Conservation (phyloP, 2,797 vertebrate species). For the Microchirus variegatus region DNA sequence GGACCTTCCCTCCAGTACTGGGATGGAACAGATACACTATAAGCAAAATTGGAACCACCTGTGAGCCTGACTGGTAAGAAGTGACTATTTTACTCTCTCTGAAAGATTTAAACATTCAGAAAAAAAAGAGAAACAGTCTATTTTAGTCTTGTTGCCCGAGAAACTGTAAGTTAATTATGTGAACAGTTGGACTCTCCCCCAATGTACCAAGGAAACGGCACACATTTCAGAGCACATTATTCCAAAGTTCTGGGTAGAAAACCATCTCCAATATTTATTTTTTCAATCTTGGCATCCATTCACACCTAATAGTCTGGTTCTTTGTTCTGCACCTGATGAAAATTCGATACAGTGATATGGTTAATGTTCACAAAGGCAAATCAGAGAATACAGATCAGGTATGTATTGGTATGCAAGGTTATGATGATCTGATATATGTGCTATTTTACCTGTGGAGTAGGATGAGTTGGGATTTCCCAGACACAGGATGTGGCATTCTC, state of each 20-base stretch:
- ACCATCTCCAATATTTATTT: too few relatives aligned
- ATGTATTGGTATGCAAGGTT: too few relatives aligned
- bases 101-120: conserved; percentile 1
- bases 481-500: too few relatives aligned
- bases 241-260: not conserved
- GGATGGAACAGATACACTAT: conserved; percentile 93
- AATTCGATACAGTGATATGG: too few relatives aligned
- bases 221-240: not conserved
- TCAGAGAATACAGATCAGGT: too few relatives aligned
- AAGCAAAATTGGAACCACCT: conserved; percentile 93
- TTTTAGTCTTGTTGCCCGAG: not conserved
- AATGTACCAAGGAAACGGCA: not conserved
- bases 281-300: too few relatives aligned
- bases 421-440: too few relatives aligned
- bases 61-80: conserved; percentile 93
- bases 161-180: not conserved
- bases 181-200: not conserved
- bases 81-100: not conserved
- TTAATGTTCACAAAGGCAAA: too few relatives aligned
- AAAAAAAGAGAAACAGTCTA: not conserved
- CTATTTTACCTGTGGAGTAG: too few relatives aligned
- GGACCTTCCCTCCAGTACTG: conserved; percentile 88
- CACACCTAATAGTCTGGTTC: too few relatives aligned
- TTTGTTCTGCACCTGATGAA: too few relatives aligned
- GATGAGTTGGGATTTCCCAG: too few relatives aligned